Base-by-base conservation (phyloP, 2,113 vertebrate species). In the Grus americana region DNA sequence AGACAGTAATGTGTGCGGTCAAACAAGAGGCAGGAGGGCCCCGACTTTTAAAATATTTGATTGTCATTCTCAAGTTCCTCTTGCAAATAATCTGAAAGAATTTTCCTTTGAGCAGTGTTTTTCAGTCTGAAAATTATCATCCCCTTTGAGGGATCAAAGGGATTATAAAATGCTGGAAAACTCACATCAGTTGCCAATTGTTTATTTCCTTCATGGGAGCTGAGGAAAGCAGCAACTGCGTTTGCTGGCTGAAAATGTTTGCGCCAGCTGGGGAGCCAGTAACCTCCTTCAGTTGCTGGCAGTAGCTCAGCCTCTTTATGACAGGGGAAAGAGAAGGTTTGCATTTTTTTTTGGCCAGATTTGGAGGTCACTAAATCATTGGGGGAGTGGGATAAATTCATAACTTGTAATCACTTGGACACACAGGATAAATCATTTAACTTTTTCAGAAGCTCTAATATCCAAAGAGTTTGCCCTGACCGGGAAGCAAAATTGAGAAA, bases 191-290 rank as follows among this genome's bases (percentile, higher is more conserved):
- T 58, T 71, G 44, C 80, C 67, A 89, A 36, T 61, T 72, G n/a
- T 26, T 89, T 67, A 5, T 6, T 38, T 93, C 44, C 36, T 89
- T 72, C 29, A 22, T 9, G 14, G 76, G 26, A 75, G 32, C 21
- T 68, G 49, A 83, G 66, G 36, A 65, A 63, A 86, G n/a, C 52
- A 65, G 49, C 0, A 15, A 8, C 29, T 52, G 38, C 1, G 0
- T 58, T 62, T 76, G 11, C 29, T 61, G 47, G 22, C 49, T 87
- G 40, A 55, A 84, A 73, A 80, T 12, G 10, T 10, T 79, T 75
- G 40, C 32, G 58, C 29, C 34, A 74, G 44, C 34, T 0, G 0
- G 15, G 23, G 6, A 58, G n/a, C 0, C 0, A 1, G n/a, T 46
- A 50, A 63, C 32, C 5, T 4, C 58, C 54, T 74, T 44, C 34